Base-by-base conservation (phyloP, 2,113 vertebrate genomes). In the Thalassoma bifasciatum region DNA sequence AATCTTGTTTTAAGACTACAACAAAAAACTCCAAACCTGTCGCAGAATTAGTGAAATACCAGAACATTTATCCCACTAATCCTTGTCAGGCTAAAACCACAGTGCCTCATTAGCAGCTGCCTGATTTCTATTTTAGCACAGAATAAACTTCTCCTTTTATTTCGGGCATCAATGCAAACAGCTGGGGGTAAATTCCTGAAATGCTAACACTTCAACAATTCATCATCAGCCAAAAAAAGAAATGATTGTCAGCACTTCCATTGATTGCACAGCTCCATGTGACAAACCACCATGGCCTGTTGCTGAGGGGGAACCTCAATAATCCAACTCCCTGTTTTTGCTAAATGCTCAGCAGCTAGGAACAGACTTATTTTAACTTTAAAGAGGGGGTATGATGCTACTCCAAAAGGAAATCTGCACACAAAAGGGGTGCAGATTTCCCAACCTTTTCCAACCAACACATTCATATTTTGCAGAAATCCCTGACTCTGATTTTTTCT, bases 251-350 rank as follows among this genome's bases (percentile, higher is more conserved):
- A 77, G 72, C 68, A 44, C 51, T 72, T 68, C 49, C 46, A 34
- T 19, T 36, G 51, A 64, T 66, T 59, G 63, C 64, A 71, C 30
- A 77, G 38, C 72, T 54, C 69, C 71, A 66, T 81, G 71, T 75
- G 78, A 75, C 67, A 19, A 59, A 67, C 12, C 56, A 30, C 7
- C 16, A 3, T 12, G 47, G 26, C 22, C 54, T 10, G 54, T 63
- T 23, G 65, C 13, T 50, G n/a, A 8, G 23, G 6, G 12, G 46
- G 11, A 42, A 66, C 42, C 8, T 22, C 34, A 24, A 0, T 40
- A 9, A 40, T 4, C 1, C 23, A 68, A 34, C 19, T 17, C 36
- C 42, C 21, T 58, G 30, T 30, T 37, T 59, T 60, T 58, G 26
- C 44, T 22, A 7, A 42, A 42, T 51, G 26, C 1, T 17, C 17